Evolutionary conservation across 2,888 invertebrate species (phyloP), one percentile per base, ranked within the genome.

Genomic region (Synergus itoensis): DNA sequence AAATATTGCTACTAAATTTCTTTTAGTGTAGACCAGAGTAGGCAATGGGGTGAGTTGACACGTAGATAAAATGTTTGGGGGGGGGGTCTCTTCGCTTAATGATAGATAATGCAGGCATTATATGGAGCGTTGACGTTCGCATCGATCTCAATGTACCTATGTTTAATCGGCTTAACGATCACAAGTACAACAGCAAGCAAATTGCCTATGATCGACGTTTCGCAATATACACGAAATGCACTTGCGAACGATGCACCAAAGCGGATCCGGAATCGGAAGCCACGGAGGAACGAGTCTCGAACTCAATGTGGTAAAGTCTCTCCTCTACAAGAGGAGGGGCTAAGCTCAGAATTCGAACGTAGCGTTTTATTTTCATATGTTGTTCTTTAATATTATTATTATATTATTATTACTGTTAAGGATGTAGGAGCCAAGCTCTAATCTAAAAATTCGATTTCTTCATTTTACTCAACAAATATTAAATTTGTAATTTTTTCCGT

Each of bases 81-180:
- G 11, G 11, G n/a, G n/a, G 45, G 21, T 63, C 69, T 41, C 53
- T 69, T 69, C 21, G 81, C 82, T 84, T 87, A 87, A 86, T 85
- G 85, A 82, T 82, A 78, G 84, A 86, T 87, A 86, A 87, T 88
- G 80, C 86, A 64, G 80, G 84, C 80, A 86, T 85, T 84, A 85
- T 84, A 84, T 69, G 82, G 65, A 77, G 82, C 81, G 79, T 77
- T 81, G 80, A 82, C 78, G 83, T 80, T 82, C 81, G 81, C 78
- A 75, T 86, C 84, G 85, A 87, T 86, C 84, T 80, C 84, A 81
- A 85, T 84, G 79, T 78, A 82, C 80, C 45, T 28, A 85, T 82
- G 82, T 81, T 87, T 88, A 87, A 87, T 87, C 86, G 85, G 85
- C 85, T 87, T 86, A 87, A 87, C 84, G 83, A 73, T 73, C 73